Evolutionary conservation across 2,797 vertebrate species (phyloP).

Genomic region (Adrianichthys oophorus): DNA sequence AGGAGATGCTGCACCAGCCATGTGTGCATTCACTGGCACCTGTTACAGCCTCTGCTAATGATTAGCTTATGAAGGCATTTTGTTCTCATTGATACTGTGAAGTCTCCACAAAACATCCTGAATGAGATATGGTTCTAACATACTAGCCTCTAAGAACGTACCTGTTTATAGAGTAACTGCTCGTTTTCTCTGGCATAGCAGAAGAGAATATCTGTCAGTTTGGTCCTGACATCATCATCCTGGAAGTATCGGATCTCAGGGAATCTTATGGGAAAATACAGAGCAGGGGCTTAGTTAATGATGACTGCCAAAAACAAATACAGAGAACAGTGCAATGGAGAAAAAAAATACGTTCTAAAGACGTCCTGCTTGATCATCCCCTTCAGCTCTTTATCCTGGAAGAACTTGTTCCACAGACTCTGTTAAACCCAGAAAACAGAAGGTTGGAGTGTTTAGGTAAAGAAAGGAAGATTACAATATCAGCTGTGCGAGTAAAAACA

Average conservation of each 20-base stretch:
- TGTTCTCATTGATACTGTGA: slow-evolving; percentile 10
- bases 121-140: no score
- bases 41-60: slow-evolving; percentile 50
- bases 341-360: slow-evolving; percentile 87
- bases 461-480: not conserved
- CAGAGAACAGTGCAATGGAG: not conserved
- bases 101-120: not conserved
- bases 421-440: slow-evolving; percentile 59
- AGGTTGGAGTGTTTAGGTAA: not conserved
- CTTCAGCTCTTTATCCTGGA: slow-evolving; percentile 98
- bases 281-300: not conserved
- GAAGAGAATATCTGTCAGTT: slow-evolving; percentile 98
- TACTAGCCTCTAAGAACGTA: slow-evolving; percentile 44
- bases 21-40: slow-evolving; percentile 49
- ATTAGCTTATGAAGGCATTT: slow-evolving; percentile 50
- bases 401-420: slow-evolving; percentile 99
- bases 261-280: slow-evolving; percentile 77
- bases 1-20: slow-evolving; percentile 40
- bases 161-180: slow-evolving; percentile 98
- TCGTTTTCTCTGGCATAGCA: slow-evolving; percentile 98
- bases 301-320: not conserved
- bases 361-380: slow-evolving; percentile 98
- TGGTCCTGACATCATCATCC: slow-evolving; percentile 92
- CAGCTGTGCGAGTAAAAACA: not conserved
- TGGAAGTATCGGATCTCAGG: slow-evolving; percentile 99